Evolutionary conservation across 2,113 vertebrate genomes (phyloP).

Genomic region (Pteropus alecto): DNA sequence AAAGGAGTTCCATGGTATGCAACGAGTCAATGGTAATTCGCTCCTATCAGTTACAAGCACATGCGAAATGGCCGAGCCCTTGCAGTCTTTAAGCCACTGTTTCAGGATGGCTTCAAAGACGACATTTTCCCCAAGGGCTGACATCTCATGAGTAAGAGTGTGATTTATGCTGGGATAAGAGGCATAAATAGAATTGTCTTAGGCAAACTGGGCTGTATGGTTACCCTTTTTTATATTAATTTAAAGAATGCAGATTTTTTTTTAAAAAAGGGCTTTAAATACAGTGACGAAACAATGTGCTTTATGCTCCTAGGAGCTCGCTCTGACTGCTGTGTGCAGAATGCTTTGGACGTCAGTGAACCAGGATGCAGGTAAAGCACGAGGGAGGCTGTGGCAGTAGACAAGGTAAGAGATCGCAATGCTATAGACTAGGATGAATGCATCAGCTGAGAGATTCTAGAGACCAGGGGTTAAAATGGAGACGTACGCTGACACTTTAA

Average conservation of each 20-base stretch:
- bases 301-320: background rate
- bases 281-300: background rate
- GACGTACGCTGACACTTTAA: background rate
- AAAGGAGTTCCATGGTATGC: background rate
- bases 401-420: background rate
- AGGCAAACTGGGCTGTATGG: background rate
- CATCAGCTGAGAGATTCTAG: background rate
- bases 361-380: background rate
- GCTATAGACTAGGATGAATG: background rate
- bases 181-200: background rate
- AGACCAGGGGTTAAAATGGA: background rate
- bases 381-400: rapidly evolving
- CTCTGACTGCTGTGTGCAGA: background rate
- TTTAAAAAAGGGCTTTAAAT: background rate
- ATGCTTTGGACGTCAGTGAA: background rate
- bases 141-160: background rate
- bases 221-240: background rate
- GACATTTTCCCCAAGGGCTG: background rate
- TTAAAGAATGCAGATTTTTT: background rate
- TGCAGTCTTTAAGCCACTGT: background rate
- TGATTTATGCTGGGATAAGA: background rate
- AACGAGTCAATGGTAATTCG: background rate
- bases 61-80: background rate
- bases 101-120: background rate
- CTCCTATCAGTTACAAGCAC: background rate